Conservation (phyloP, 2,113 vertebrate species). For the Hemiprocne comata region DNA sequence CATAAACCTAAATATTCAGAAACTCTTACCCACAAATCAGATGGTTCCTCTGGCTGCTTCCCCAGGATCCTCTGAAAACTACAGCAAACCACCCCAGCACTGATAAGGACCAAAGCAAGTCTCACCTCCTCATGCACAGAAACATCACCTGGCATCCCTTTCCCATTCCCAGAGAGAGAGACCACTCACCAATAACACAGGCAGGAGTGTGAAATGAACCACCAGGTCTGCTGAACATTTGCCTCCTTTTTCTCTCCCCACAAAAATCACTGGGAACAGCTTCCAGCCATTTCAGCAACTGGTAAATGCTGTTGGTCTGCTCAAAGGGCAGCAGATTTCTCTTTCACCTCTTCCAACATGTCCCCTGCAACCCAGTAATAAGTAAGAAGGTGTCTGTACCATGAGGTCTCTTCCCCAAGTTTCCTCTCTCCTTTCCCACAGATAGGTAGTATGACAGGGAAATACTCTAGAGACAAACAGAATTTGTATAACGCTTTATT, state of each 20-base stretch:
- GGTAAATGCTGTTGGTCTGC: background rate
- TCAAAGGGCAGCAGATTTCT: background rate
- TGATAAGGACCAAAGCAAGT: background rate
- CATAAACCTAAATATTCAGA: background rate
- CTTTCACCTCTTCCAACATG: background rate
- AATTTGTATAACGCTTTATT: conserved; percentile 23
- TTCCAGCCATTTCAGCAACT: background rate
- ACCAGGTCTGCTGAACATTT: background rate
- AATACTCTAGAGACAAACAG: background rate
- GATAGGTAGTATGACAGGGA: background rate
- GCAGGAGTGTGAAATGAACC: background rate
- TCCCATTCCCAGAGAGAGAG: background rate
- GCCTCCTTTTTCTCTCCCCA: background rate
- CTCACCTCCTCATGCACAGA: background rate
- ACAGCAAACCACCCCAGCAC: background rate
- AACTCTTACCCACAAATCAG: background rate
- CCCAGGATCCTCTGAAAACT: background rate
- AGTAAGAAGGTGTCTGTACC: background rate
- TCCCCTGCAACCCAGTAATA: background rate
- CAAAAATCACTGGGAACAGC: background rate
- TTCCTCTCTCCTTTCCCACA: background rate
- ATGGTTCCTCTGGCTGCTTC: background rate
- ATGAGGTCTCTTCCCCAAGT: background rate
- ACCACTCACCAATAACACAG: background rate
- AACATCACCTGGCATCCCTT: background rate